A percentile compares a stretch with the other conserved stretches of the same genome.
Evolutionary conservation across 2,113 vertebrate species (phyloP).

Genomic region (Phylloscopus whistleri): DNA sequence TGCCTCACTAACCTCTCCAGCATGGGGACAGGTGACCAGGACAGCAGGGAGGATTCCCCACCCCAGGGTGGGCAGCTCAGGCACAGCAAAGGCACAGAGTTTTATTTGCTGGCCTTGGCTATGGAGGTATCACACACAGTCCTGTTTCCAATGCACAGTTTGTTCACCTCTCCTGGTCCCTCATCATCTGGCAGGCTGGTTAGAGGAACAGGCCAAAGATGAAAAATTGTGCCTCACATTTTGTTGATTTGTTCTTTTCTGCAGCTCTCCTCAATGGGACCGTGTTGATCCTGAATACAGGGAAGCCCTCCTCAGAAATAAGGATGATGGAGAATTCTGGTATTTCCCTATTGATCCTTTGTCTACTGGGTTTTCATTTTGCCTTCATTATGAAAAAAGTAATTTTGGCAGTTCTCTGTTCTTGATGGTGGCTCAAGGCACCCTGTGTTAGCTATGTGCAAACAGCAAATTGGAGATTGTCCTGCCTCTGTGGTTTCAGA

Average conservation of each 20-base stretch:
- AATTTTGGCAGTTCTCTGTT: not conserved
- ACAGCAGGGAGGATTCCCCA: not conserved
- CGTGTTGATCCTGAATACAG: not conserved
- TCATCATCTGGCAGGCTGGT: not conserved
- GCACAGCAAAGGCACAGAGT: not conserved
- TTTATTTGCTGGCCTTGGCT: not conserved
- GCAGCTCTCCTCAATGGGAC: constrained; percentile 72
- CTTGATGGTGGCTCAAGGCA: not conserved
- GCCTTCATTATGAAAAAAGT: not conserved
- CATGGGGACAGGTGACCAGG: not conserved
- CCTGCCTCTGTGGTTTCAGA: not conserved
- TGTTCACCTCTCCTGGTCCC: not conserved
- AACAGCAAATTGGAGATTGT: not conserved
- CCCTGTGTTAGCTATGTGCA: not conserved
- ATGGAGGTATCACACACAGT: not conserved
- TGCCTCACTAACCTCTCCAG: not conserved
- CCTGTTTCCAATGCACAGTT: not conserved
- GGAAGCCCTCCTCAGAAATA: constrained; percentile 40
- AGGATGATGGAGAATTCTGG: constrained; percentile 78
- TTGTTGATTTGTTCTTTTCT: not conserved
- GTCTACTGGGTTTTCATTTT: not conserved
- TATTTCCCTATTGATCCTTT: constrained; percentile 33
- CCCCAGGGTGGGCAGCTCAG: not conserved
- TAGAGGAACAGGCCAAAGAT: not conserved
- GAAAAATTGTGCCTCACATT: not conserved